Conservation (phyloP, 2,888 invertebrate species). For the Orgyia antiqua region DNA sequence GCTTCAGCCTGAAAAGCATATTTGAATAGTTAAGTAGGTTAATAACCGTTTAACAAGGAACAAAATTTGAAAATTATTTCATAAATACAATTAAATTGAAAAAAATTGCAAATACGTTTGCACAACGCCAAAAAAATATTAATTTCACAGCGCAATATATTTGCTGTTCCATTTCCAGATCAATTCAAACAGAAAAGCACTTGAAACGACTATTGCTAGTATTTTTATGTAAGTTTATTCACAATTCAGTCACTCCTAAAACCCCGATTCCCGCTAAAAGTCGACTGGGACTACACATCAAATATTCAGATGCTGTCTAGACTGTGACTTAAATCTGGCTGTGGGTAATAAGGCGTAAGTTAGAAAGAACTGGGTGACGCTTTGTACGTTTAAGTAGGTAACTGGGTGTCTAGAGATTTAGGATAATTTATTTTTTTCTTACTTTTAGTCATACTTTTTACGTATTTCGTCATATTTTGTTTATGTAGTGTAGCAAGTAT, state of each 20-base stretch:
- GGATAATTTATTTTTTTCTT: no score
- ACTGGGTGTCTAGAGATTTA: constrained; percentile 35
- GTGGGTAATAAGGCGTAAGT: constrained; percentile 44
- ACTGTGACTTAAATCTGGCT: constrained; percentile 29
- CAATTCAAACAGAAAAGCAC: neutral
- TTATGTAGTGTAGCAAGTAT: no score
- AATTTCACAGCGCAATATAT: neutral
- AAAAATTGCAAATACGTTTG: no score
- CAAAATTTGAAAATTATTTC: no score
- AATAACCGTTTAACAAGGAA: no score
- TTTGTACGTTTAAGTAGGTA: constrained; percentile 44
- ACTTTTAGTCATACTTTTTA: no score
- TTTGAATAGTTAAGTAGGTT: no score
- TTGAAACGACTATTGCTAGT: neutral
- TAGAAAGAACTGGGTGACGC: constrained; percentile 41
- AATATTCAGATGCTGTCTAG: constrained; percentile 48
- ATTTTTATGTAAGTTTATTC: neutral
- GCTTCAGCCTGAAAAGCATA: no score
- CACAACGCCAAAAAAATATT: no score
- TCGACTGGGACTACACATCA: constrained; percentile 35
- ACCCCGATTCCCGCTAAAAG: constrained; percentile 38
- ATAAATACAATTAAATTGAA: no score
- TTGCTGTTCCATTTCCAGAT: constrained; percentile 1
- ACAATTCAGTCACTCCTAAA: constrained; percentile 22
- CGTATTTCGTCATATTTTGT: no score